Evolutionary conservation across 1,140 invertebrate genomes (phyloP), one percentile per base, ranked within the genome.

Genomic region (Papilio xuthus): DNA sequence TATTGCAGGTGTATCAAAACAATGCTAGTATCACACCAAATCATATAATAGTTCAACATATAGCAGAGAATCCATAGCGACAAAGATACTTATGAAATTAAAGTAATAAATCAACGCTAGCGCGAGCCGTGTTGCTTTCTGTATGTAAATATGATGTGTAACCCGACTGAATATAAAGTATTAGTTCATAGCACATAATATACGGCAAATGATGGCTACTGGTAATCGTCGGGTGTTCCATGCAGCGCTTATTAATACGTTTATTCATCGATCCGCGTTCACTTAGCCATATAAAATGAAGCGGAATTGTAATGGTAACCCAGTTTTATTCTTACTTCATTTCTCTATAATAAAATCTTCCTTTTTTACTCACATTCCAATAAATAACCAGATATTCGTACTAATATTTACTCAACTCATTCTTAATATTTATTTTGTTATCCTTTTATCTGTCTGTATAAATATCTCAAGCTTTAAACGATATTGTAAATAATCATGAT

Each of bases 61-160:
- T 12, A 60, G 20, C 89, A 90, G 89, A 90, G 87, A 90, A 83
- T 86, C 83, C 82, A 80, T 85, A 82, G 84, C 87, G 92, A 92
- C 90, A 92, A 92, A 92, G 90, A 91, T 90, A 91, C 90, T 92
- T 93, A 92, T 90, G 90, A 93, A 92, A 92, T 93, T 92, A 92
- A 91, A 86, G 87, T 85, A 85, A 93, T 92, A 93, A 92, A 93
- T 93, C 91, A 93, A 83, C 84, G 80, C 78, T 81, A 79, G 82
- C 80, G 83, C 80, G 82, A 82, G 79, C 83, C 84, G 81, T 83
- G 81, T 85, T 80, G 89, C 89, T 88, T 85, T 87, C 88, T 92
- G 88, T 89, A 92, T 92, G 90, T 92, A 92, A 92, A 93, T 92
- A 91, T 89, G 84, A 84, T 85, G 85, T 83, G 85, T 78, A 76